These are phyloP conservation scores for Drosophila sp. DNA, from an alignment of 1,140 invertebrate genomes.

Conservation along the genomic window DNA sequence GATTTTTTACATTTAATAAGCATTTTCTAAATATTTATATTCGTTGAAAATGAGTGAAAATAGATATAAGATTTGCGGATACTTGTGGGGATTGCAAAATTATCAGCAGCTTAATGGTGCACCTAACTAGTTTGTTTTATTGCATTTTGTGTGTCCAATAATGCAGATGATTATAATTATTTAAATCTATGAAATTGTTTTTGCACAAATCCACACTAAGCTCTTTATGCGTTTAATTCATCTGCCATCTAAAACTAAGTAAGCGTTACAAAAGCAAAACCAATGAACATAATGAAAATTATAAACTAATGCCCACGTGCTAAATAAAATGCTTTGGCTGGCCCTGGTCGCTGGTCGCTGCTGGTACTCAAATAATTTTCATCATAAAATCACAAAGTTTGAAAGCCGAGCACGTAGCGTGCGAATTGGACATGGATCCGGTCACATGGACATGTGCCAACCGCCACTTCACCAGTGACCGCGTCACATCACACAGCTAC, in stretches of 20 bases:
- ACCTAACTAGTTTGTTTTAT: background rate
- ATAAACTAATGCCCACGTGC: slow-evolving; percentile 49
- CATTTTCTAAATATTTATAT: too few relatives aligned
- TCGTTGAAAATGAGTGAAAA: too few relatives aligned
- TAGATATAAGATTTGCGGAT: too few relatives aligned
- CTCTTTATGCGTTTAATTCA: slow-evolving; percentile 24
- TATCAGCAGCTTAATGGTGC: background rate
- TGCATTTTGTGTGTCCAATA: background rate
- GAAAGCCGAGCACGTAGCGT: slow-evolving; percentile 63
- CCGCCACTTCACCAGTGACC: slow-evolving; percentile 11
- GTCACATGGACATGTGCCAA: slow-evolving; percentile 39
- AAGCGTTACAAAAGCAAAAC: slow-evolving; percentile 35
- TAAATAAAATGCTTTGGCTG: background rate
- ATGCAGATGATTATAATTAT: background rate
- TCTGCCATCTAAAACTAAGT: slow-evolving; percentile 33
- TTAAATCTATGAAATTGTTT: slow-evolving; percentile 12
- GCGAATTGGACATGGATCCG: slow-evolving; percentile 29
- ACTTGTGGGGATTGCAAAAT: background rate
- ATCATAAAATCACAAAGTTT: slow-evolving; percentile 72
- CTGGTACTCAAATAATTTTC: slow-evolving; percentile 39
- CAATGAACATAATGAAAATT: slow-evolving; percentile 52
- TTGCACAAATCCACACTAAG: slow-evolving; percentile 13
- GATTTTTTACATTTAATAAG: too few relatives aligned
- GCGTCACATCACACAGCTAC: background rate
- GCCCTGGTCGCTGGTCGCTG: too few relatives aligned